These are phyloP conservation scores for Parazoanthus atlanticus DNA, from an alignment of 92 coral and sea anemone genomes.

Conservation along the genomic window DNA sequence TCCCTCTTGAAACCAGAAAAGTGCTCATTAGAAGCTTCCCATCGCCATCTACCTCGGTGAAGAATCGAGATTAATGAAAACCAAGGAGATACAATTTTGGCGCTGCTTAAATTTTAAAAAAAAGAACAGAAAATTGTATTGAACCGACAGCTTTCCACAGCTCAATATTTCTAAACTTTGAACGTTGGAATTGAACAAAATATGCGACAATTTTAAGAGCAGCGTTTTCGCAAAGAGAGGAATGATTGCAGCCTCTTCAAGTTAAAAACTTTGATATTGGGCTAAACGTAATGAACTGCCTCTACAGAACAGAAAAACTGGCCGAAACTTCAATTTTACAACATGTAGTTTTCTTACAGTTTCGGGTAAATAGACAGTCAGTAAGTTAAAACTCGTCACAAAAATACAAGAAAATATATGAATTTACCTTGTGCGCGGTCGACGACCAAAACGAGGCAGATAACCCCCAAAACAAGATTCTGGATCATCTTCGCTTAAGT, in stretches of 20 bases:
- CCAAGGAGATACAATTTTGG: background rate
- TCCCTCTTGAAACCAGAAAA: slow-evolving; percentile 9
- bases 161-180: background rate
- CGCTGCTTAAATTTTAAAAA: too few species aligned
- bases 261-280: background rate
- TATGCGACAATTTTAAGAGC: background rate
- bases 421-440: slow-evolving; percentile 1
- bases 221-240: background rate
- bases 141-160: too few species aligned
- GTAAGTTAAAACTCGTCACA: background rate
- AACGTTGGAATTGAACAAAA: background rate
- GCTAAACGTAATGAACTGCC: too few species aligned
- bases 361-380: background rate
- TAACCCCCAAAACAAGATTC: background rate
- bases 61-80: background rate
- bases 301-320: background rate
- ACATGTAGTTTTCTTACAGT: background rate
- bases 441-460: background rate
- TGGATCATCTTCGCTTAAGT: background rate
- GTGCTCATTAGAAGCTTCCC: too few species aligned
- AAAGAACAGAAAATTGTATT: too few species aligned
- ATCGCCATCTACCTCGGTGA: too few species aligned
- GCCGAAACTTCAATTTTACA: background rate
- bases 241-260: background rate
- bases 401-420: background rate